phyloP scores from a whole-genome alignment of 2,888 invertebrate species.

The Melikaiella ostensackeni region DNA sequence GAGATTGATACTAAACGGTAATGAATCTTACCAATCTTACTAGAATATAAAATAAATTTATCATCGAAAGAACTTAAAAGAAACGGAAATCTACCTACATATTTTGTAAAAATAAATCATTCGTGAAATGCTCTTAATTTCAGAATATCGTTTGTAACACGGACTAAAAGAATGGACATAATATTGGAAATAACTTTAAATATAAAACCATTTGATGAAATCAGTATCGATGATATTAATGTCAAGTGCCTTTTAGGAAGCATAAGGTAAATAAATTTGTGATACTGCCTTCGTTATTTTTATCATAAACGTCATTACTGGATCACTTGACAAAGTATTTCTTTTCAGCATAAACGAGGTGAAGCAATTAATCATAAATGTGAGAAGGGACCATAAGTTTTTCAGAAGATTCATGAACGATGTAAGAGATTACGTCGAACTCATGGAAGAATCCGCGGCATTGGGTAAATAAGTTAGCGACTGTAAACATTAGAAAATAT shows the following conservation, averaged over 20 bases:
- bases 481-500: neutral
- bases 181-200: slow-evolving; percentile 62
- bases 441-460: slow-evolving; percentile 59
- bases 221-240: slow-evolving; percentile 61
- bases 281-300: slow-evolving; percentile 11
- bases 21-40: slow-evolving; percentile 32
- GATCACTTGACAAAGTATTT: neutral
- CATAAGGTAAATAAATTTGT: slow-evolving; percentile 60
- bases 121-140: slow-evolving; percentile 46
- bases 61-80: neutral
- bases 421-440: slow-evolving; percentile 64
- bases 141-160: slow-evolving; percentile 63
- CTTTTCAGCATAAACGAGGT: slow-evolving; percentile 63
- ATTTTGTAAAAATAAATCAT: slow-evolving; percentile 9
- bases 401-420: slow-evolving; percentile 66
- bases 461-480: neutral
- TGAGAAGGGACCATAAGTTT: slow-evolving; percentile 66
- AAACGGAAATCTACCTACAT: neutral
- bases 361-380: slow-evolving; percentile 64
- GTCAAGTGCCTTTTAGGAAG: slow-evolving; percentile 63
- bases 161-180: slow-evolving; percentile 61
- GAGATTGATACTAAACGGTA: slow-evolving; percentile 63
- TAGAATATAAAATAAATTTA: neutral
- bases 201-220: slow-evolving; percentile 63
- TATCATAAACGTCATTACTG: neutral